Conservation (phyloP, 2,113 vertebrate species). For the Carettochelys insculpta region DNA sequence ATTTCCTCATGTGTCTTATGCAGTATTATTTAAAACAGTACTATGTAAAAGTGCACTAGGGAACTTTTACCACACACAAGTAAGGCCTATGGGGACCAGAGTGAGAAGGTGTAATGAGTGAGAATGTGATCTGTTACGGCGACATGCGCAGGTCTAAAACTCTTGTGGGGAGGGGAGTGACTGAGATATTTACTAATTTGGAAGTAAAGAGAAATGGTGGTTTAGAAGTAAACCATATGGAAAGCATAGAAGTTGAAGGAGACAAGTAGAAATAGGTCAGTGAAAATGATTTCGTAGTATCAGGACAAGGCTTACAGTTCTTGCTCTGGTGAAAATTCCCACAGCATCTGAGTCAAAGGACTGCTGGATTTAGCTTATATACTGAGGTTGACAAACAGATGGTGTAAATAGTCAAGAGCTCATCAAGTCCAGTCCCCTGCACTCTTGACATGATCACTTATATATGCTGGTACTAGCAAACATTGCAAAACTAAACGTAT, state of each 20-base stretch:
- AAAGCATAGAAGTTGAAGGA: neutral
- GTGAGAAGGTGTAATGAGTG: neutral
- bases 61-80: neutral
- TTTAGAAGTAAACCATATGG: neutral
- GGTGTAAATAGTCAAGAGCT: neutral
- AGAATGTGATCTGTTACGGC: neutral
- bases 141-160: neutral
- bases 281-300: neutral
- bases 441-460: too few species aligned
- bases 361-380: neutral
- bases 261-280: too few species aligned
- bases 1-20: neutral
- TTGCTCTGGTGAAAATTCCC: neutral
- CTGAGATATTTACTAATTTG: neutral
- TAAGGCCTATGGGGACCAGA: neutral
- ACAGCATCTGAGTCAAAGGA: neutral
- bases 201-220: neutral
- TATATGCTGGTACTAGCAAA: too few species aligned
- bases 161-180: neutral
- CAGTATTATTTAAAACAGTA: neutral
- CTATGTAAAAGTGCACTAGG: neutral
- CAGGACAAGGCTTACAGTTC: neutral
- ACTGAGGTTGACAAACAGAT: neutral
- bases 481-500: too few species aligned
- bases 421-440: too few species aligned